Conservation (phyloP, 2,113 vertebrate genomes). For the Phylloscopus trochilus region DNA sequence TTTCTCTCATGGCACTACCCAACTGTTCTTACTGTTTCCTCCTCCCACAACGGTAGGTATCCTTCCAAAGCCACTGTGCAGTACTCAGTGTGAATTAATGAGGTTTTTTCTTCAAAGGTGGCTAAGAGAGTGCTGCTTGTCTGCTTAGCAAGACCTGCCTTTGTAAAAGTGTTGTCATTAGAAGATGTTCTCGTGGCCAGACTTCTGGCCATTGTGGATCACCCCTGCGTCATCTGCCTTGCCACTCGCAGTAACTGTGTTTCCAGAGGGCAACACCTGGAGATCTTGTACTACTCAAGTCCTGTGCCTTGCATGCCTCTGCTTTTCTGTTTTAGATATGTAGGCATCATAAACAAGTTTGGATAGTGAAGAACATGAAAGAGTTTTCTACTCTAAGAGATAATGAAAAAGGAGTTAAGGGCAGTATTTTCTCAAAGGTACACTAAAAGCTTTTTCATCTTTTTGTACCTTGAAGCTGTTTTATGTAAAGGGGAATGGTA, state of each 20-base stretch:
- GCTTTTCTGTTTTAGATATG: conserved; percentile 9
- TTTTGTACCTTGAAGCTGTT: background rate
- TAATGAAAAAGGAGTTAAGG: background rate
- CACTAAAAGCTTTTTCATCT: background rate
- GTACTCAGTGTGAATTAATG: conserved; percentile 3
- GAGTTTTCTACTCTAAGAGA: background rate
- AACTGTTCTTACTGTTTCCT: background rate
- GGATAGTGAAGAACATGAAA: background rate
- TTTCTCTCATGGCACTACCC: background rate
- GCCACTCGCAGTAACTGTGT: background rate
- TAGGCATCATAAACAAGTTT: conserved; percentile 14
- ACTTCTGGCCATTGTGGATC: background rate
- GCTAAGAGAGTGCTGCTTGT: conserved; percentile 13
- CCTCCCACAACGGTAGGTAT: conserved; percentile 52
- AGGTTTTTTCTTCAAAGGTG: background rate
- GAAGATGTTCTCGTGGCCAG: background rate
- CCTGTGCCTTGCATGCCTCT: background rate
- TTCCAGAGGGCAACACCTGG: background rate
- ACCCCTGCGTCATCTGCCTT: background rate
- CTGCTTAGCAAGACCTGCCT: conserved; percentile 4
- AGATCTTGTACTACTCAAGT: background rate
- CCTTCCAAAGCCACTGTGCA: conserved; percentile 6
- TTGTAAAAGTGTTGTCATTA: background rate
- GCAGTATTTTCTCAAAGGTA: background rate
- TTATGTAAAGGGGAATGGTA: background rate